Percentiles rank a stretch among this genome's conserved stretches.
These are phyloP conservation scores for Ageneiosus marmoratus DNA, from an alignment of 2,113 vertebrate species.

Conservation along the genomic window DNA sequence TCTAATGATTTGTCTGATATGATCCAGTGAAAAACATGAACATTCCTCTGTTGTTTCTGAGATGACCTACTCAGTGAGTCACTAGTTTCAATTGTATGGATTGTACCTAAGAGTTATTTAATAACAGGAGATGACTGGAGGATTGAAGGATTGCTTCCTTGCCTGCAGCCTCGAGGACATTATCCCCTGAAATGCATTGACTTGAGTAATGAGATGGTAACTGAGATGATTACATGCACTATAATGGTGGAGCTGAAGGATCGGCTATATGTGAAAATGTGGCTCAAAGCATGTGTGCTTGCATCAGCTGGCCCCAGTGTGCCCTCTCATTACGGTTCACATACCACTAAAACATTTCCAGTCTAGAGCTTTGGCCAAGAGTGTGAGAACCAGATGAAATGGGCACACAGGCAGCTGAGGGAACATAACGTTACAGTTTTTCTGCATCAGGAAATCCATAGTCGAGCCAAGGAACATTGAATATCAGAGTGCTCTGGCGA, in stretches of 20 bases:
- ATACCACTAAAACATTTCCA: constrained; percentile 63
- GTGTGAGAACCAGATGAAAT: constrained; percentile 83
- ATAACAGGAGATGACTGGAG: constrained; percentile 6
- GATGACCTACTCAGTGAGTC: constrained; percentile 35
- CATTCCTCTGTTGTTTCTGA: constrained; percentile 24
- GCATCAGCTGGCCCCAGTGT: constrained; percentile 61
- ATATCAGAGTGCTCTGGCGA: constrained; percentile 8
- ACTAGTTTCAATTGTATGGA: background rate
- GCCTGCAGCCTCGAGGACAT: constrained; percentile 14
- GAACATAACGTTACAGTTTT: constrained; percentile 16
- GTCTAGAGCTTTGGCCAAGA: constrained; percentile 70
- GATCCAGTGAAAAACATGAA: constrained; percentile 49
- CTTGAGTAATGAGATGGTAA: constrained; percentile 24
- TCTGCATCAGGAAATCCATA: constrained; percentile 10
- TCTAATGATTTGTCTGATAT: constrained; percentile 3
- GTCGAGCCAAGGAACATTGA: background rate
- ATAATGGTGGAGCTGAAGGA: background rate
- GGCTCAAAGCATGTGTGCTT: constrained; percentile 49
- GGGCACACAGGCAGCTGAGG: constrained; percentile 41
- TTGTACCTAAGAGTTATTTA: background rate
- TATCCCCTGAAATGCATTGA: constrained; percentile 1
- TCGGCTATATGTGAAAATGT: constrained; percentile 31
- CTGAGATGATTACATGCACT: background rate
- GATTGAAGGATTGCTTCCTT: constrained; percentile 1
- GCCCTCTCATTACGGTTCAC: constrained; percentile 72